Percentiles rank a stretch among this genome's conserved stretches.
Conservation (phyloP, 2,888 invertebrate genomes). For the Luffia ferchaultella region DNA sequence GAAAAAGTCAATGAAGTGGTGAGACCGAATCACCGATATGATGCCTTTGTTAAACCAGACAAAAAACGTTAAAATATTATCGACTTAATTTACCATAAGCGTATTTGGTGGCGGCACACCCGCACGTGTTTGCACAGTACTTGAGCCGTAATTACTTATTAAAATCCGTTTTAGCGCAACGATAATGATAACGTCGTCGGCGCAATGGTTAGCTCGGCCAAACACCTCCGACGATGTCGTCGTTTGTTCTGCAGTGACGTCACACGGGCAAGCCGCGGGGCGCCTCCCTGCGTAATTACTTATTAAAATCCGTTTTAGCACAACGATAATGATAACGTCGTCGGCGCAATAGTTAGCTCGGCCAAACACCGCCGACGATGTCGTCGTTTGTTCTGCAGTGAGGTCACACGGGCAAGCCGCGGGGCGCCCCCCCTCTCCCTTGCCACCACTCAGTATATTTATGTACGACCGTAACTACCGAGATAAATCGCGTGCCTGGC, state of each 20-base stretch:
- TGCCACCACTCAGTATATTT: constrained; percentile 30
- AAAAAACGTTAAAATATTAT: too few relatives aligned
- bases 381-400: constrained; percentile 5
- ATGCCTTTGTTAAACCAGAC: too few relatives aligned
- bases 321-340: constrained; percentile 23
- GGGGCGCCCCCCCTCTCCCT: constrained; percentile 12
- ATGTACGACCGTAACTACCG: constrained; percentile 51
- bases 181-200: constrained; percentile 21
- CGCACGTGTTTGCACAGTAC: background rate
- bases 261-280: constrained; percentile 9
- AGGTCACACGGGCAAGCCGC: constrained; percentile 10
- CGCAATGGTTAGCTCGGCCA: background rate
- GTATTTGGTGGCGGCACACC: background rate
- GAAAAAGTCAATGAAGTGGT: too few relatives aligned
- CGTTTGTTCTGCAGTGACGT: constrained; percentile 9
- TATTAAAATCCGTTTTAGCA: constrained; percentile 27
- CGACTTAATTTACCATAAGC: too few relatives aligned
- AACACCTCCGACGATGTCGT: too few relatives aligned
- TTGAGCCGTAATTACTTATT: constrained; percentile 22
- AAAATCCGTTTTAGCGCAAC: constrained; percentile 27
- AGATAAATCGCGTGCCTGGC: constrained; percentile 56
- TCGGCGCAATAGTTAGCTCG: background rate
- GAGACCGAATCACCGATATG: too few relatives aligned
- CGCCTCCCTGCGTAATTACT: constrained; percentile 21
- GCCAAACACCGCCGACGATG: too few relatives aligned